phyloP scores from a whole-genome alignment of 2,797 vertebrate species.

The Onychomys leucogaster region DNA sequence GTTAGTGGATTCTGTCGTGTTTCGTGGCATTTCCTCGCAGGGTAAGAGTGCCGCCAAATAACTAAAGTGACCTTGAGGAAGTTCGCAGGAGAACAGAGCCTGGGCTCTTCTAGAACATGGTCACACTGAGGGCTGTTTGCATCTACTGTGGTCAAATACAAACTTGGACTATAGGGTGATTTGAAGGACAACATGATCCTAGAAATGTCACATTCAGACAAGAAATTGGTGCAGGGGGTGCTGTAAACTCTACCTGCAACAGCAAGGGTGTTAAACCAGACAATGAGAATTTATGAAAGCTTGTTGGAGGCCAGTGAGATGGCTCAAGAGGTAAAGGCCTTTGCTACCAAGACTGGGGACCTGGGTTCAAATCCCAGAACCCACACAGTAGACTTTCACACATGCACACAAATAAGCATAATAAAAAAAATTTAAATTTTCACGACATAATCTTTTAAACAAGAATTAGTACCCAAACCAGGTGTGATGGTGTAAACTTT shows the following conservation, averaged over 20 bases:
- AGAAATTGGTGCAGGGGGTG: constrained; percentile 6
- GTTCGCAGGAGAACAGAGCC: not conserved
- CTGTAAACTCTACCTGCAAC: constrained; percentile 13
- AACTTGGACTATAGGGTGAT: not conserved
- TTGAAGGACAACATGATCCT: not conserved
- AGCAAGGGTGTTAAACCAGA: constrained; percentile 37
- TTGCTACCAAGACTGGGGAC: not conserved
- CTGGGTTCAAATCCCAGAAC: not conserved
- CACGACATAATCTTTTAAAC: constrained; percentile 11
- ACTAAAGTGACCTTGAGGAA: constrained; percentile 10
- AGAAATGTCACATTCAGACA: constrained; percentile 43
- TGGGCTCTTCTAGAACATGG: not conserved
- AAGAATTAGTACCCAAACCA: not conserved
- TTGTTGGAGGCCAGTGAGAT: not conserved
- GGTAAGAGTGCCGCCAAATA: no score
- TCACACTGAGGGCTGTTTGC: not conserved
- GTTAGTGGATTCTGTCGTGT: no score
- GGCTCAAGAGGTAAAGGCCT: not conserved
- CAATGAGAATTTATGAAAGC: not conserved
- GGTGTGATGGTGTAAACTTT: not conserved
- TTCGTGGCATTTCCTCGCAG: no score
- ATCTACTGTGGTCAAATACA: not conserved
- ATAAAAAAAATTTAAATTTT: not conserved
- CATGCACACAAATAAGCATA: not conserved
- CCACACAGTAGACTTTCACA: not conserved